Evolutionary conservation across 1,140 invertebrate species (phyloP).

Genomic region (Lordiphosa collinella): DNA sequence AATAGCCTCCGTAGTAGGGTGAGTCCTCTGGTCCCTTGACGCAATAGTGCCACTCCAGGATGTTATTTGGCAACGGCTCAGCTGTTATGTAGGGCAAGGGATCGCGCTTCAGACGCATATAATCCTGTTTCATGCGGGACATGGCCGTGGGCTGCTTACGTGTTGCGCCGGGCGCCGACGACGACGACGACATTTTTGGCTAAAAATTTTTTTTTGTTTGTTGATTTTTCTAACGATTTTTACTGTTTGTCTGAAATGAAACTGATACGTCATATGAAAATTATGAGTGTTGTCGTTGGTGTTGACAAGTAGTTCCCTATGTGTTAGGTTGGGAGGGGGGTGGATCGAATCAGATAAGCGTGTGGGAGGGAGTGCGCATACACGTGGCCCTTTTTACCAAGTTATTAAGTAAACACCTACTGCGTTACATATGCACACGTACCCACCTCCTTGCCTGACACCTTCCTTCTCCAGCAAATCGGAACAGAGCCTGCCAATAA

Average conservation of each 20-base stretch:
- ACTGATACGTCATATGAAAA: constrained; percentile 19
- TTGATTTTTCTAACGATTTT: neutral
- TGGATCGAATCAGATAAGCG: constrained; percentile 8
- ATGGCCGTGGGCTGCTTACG: constrained; percentile 84
- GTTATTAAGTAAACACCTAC: too few species aligned
- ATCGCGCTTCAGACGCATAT: constrained; percentile 95
- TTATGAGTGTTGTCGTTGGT: neutral
- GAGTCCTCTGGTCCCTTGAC: constrained; percentile 91
- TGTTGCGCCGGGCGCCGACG: constrained; percentile 52
- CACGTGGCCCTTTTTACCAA: neutral
- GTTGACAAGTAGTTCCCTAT: neutral
- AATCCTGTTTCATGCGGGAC: constrained; percentile 95
- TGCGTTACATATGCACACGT: too few species aligned
- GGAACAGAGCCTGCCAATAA: too few species aligned
- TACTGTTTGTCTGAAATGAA: constrained; percentile 16
- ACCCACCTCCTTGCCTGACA: too few species aligned
- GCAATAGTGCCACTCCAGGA: constrained; percentile 93
- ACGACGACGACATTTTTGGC: constrained; percentile 48
- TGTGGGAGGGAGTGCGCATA: neutral
- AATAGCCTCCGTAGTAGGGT: constrained; percentile 96
- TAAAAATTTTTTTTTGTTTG: constrained; percentile 30
- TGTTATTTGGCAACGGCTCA: constrained; percentile 95
- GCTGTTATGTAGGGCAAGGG: constrained; percentile 88
- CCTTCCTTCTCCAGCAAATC: too few species aligned
- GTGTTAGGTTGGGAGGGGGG: neutral